Evolutionary conservation across 2,888 invertebrate genomes (phyloP), one percentile per base, ranked within the genome.

Genomic region (Drosophila anomalata): DNA sequence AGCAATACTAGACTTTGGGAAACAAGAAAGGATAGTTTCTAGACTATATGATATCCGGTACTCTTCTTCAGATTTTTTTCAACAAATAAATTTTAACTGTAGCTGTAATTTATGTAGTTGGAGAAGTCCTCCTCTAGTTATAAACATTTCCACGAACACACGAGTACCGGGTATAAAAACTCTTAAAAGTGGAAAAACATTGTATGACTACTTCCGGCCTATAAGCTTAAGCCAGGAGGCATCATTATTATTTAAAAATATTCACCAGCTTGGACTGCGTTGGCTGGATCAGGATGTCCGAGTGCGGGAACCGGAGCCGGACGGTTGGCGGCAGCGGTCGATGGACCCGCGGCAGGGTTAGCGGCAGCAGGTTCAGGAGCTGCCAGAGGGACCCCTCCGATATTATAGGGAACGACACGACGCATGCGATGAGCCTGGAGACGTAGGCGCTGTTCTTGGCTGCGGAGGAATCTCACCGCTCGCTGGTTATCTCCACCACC

Each of bases 401-500:
- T 24, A 17, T n/a, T 31, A 12, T 2, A 24, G 11, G 4, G 20
- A 20, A 22, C 17, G 5, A 41, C 17, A 24, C 44, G 33, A 5
- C 12, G 59, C 14, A 20, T 3, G 17, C 29, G 54, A 1, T 31
- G 44, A 8, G 22, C 42, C 26, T 12, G 20, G 3, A 22, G 20
- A 8, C 46, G 51, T 2, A 6, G 63, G 1, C 33, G 58, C 8
- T 20, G 24, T 7, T 44, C n/a, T 46, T 55, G 68, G n/a, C 50
- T 39, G 8, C 20, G 63, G 31, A 48, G 66, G 31, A 36, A 44
- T 8, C 42, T 14, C 12, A 39, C 48, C 9, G 75, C 55, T n/a
- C 70, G 54, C 53, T 83, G 84, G 57, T 83, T 88, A 57, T 86
- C 88, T 6, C 88, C 88, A 5, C 87, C 66, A 2, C 88, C 88